Percentiles rank a stretch among this genome's conserved stretches.
These are phyloP conservation scores for Lerista edwardsae DNA, from an alignment of 2,797 vertebrate genomes.

Conservation along the genomic window DNA sequence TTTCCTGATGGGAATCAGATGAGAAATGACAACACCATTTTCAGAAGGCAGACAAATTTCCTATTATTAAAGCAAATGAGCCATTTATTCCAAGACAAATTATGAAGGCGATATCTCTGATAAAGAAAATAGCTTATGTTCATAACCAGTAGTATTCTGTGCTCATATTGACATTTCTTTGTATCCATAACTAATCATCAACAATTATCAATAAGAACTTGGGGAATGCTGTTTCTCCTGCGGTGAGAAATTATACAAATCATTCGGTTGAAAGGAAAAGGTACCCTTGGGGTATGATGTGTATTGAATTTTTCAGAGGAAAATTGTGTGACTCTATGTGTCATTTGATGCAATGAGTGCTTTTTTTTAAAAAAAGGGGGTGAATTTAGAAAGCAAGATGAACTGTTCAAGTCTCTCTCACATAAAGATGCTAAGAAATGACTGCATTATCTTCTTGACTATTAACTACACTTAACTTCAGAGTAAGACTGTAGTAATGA, in stretches of 20 bases:
- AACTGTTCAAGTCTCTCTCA: conserved; percentile 48
- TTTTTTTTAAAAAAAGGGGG: conserved; percentile 33
- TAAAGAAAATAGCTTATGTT: not conserved
- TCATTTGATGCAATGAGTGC: conserved; percentile 56
- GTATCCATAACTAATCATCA: conserved; percentile 60
- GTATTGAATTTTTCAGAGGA: conserved; percentile 57
- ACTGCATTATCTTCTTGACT: not conserved
- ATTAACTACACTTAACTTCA: not conserved
- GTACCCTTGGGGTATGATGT: conserved; percentile 35
- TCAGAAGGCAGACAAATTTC: not conserved
- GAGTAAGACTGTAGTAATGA: not conserved
- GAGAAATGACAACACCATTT: not conserved
- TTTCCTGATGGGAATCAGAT: not conserved
- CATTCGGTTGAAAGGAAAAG: conserved; percentile 55
- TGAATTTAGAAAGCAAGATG: conserved; percentile 49
- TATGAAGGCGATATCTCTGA: not conserved
- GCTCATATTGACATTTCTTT: conserved; percentile 50
- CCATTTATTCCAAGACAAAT: conserved; percentile 36
- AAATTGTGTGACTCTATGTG: conserved; percentile 53
- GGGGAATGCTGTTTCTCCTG: conserved; percentile 31
- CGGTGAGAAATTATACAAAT: conserved; percentile 63
- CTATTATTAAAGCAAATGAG: conserved; percentile 8
- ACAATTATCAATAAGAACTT: conserved; percentile 67
- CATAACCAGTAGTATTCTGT: conserved; percentile 43
- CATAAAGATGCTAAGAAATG: conserved; percentile 22